Percentiles rank a stretch among this genome's conserved stretches.
Evolutionary conservation across 64 coral and sea anemone species (phyloP).

Genomic region (Montipora sp.): DNA sequence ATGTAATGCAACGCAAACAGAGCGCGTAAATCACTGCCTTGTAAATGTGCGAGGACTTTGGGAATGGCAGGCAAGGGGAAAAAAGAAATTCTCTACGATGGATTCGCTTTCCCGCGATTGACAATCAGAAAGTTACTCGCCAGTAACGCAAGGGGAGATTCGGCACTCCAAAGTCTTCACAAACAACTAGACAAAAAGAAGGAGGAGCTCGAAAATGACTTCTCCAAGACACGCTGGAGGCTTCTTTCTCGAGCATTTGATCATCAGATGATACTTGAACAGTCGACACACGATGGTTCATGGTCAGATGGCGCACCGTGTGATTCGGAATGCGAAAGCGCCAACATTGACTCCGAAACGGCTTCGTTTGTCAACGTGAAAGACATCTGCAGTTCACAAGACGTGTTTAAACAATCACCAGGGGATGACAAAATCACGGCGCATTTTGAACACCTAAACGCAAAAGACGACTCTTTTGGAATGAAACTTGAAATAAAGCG

Average conservation of each 20-base stretch:
- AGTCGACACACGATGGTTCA: background rate
- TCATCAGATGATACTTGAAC: conserved; percentile 10
- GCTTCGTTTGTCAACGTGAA: background rate
- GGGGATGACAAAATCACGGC: background rate
- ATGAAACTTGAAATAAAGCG: background rate
- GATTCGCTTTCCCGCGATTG: conserved; percentile 17
- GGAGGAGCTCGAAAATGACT: conserved; percentile 34
- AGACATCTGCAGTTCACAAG: background rate
- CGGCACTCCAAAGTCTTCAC: conserved; percentile 5
- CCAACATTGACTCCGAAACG: background rate
- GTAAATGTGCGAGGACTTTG: background rate
- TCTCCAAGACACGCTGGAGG: conserved; percentile 21
- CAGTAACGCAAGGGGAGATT: conserved; percentile 10
- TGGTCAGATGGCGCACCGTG: background rate
- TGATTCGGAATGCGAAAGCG: background rate
- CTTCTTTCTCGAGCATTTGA: conserved; percentile 20
- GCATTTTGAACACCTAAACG: background rate
- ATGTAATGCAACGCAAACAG: background rate
- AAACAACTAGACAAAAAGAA: conserved; percentile 45
- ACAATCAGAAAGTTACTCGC: conserved; percentile 20
- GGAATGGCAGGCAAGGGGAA: background rate
- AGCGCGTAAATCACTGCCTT: background rate
- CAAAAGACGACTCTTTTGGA: background rate
- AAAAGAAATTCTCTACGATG: background rate
- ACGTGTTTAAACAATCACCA: background rate